phyloP scores from a whole-genome alignment of 2,113 vertebrate genomes.

The Salvator merianae region DNA sequence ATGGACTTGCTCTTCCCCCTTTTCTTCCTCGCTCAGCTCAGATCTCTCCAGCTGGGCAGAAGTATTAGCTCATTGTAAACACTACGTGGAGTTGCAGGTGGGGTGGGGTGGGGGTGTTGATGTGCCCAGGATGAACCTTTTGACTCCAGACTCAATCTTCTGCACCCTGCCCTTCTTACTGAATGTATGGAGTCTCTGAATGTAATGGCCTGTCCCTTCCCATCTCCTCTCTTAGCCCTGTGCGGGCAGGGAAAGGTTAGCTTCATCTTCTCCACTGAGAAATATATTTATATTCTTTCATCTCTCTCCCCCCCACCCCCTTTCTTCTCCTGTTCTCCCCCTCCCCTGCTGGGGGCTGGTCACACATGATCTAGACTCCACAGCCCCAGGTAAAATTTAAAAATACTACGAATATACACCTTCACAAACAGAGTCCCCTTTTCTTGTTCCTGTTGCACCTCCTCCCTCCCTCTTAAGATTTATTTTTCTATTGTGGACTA shows the following conservation, averaged over 20 bases:
- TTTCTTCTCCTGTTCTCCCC: too few species aligned
- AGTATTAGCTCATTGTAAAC: constrained; percentile 9
- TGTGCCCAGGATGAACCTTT: not conserved
- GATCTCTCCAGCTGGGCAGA: not conserved
- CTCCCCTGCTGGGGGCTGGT: constrained; percentile 1
- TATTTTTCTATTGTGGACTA: constrained; percentile 43
- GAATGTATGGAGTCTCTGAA: constrained; percentile 39
- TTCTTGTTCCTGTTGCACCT: not conserved
- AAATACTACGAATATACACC: not conserved
- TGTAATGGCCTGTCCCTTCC: constrained; percentile 6
- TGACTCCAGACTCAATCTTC: not conserved
- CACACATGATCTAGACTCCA: not conserved
- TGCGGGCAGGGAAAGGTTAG: not conserved
- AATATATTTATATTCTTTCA: constrained; percentile 25
- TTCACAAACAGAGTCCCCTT: not conserved
- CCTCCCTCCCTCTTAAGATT: not conserved
- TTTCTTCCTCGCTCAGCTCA: not conserved
- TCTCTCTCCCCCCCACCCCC: not conserved
- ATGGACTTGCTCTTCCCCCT: not conserved
- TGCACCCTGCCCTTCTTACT: not conserved
- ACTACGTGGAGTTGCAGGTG: not conserved
- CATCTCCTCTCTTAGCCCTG: not conserved
- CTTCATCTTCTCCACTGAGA: not conserved
- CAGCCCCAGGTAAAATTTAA: not conserved
- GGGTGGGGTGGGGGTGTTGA: not conserved